These are phyloP conservation scores for Heteractis magnifica DNA, from an alignment of 92 coral and sea anemone species.

Conservation along the genomic window DNA sequence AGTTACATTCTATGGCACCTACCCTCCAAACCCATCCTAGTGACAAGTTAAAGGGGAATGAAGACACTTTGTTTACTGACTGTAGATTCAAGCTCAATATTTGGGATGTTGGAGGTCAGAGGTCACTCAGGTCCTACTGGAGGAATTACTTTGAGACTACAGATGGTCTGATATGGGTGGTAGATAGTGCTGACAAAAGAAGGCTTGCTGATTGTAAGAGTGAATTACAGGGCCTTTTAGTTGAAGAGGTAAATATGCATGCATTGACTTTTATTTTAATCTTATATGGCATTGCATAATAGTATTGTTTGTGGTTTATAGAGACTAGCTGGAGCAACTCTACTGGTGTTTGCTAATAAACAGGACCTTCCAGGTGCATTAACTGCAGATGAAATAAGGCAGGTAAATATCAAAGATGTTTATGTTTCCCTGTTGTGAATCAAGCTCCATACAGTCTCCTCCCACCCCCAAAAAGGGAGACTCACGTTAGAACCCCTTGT, in stretches of 20 bases:
- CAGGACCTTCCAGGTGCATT: constrained; percentile 96
- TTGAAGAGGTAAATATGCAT: constrained; percentile 72
- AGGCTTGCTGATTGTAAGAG: constrained; percentile 75
- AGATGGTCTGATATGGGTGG: constrained; percentile 99
- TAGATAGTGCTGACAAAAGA: constrained; percentile 91
- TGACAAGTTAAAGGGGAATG: neutral
- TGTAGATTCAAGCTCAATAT: constrained; percentile 88
- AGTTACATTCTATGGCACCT: neutral
- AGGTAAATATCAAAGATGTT: constrained; percentile 43
- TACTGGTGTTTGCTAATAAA: constrained; percentile 98
- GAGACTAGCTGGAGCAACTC: constrained; percentile 95
- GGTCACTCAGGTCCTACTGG: constrained; percentile 96
- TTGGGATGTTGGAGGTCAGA: constrained; percentile 99
- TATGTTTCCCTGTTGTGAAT: neutral
- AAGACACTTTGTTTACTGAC: neutral
- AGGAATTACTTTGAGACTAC: constrained; percentile 99
- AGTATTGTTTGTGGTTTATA: constrained; percentile 7
- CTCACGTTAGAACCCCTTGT: no score
- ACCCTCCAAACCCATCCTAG: neutral
- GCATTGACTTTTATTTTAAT: neutral
- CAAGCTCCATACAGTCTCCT: no score
- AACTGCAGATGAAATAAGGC: constrained; percentile 86
- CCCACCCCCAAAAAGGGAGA: no score
- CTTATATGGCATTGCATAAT: neutral
- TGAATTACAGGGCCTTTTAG: constrained; percentile 77